These are phyloP conservation scores for Drosophila paranaensis DNA, from an alignment of 2,888 invertebrate species.

Conservation along the genomic window DNA sequence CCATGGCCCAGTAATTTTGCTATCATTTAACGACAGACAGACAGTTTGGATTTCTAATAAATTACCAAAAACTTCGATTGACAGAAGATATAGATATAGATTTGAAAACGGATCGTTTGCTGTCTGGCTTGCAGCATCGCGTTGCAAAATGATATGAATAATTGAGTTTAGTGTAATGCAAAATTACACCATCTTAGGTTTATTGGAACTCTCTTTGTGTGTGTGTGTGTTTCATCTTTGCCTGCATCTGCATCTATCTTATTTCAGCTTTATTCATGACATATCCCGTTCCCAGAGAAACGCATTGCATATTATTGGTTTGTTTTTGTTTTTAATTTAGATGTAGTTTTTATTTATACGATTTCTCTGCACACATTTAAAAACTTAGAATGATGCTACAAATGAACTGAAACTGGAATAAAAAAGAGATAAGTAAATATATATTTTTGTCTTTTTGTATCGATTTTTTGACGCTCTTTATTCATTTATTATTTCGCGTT, in stretches of 20 bases:
- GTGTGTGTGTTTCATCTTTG: background rate
- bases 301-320: conserved; percentile 8
- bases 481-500: conserved; percentile 63
- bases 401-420: conserved; percentile 16
- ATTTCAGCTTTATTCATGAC: background rate
- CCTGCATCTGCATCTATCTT: background rate
- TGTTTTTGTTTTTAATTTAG: conserved; percentile 55
- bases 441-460: conserved; percentile 19
- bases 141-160: too few species aligned
- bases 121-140: too few species aligned
- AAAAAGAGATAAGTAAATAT: conserved; percentile 19
- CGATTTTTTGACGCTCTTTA: conserved; percentile 45
- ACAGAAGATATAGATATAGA: too few species aligned
- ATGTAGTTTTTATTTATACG: conserved; percentile 75
- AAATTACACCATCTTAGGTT: too few species aligned
- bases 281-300: conserved; percentile 3
- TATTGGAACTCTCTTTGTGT: too few species aligned
- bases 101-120: too few species aligned
- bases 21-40: too few species aligned
- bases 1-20: too few species aligned
- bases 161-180: too few species aligned
- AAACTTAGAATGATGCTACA: conserved; percentile 27
- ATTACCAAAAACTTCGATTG: too few species aligned
- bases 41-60: too few species aligned
- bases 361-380: conserved; percentile 68